Percentiles rank a stretch among this genome's conserved stretches.
These are phyloP conservation scores for Tetranychus cinnabarinus DNA, from an alignment of 1,140 invertebrate genomes.

Conservation along the genomic window DNA sequence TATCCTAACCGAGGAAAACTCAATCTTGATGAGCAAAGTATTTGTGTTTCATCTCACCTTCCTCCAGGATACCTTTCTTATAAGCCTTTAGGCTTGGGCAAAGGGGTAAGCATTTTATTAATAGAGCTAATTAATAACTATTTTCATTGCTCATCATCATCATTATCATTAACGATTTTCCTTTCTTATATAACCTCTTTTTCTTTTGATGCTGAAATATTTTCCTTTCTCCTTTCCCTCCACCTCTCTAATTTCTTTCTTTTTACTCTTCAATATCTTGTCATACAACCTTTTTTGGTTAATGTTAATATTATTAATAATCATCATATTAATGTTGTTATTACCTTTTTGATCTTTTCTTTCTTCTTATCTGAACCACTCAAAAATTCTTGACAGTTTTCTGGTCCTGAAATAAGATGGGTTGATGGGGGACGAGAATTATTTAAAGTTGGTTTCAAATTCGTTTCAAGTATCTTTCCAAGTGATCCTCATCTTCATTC, in stretches of 20 bases:
- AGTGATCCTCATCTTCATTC: constrained; percentile 16
- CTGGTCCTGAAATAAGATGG: constrained; percentile 71
- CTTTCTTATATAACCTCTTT: not conserved
- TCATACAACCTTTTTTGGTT: too few species aligned
- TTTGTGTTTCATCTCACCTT: constrained; percentile 59
- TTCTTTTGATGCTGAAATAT: too few species aligned
- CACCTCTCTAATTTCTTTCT: too few species aligned
- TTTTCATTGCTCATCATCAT: not conserved
- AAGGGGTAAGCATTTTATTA: constrained; percentile 38
- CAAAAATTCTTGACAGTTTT: constrained; percentile 30
- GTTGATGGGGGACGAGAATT: constrained; percentile 64
- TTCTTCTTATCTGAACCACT: constrained; percentile 7
- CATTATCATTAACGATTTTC: not conserved
- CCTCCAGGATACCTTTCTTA: constrained; percentile 65
- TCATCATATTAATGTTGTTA: too few species aligned
- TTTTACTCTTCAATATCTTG: too few species aligned
- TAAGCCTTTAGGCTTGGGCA: constrained; percentile 62
- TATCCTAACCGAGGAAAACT: constrained; percentile 48
- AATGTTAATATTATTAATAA: too few species aligned
- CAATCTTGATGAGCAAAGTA: constrained; percentile 44
- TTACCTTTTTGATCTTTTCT: too few species aligned
- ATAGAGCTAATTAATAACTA: not conserved
- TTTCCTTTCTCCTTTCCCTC: too few species aligned
- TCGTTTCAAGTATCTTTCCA: constrained; percentile 67
- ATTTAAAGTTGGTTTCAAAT: constrained; percentile 51